phyloP scores from a whole-genome alignment of 2,888 invertebrate genomes.

The Drosophila kambysellisi region DNA sequence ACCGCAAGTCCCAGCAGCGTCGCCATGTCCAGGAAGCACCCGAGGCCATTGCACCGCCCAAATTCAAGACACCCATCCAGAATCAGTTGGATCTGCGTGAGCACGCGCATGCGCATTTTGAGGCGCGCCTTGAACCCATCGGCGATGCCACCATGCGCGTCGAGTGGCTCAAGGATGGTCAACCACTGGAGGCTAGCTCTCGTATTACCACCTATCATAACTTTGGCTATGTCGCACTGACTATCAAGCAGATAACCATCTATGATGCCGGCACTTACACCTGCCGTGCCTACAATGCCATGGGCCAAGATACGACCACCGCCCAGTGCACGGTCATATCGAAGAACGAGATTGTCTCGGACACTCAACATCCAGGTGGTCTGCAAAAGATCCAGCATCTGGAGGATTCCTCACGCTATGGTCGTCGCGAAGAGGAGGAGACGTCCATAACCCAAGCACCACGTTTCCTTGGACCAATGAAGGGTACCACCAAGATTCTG shows the following conservation, averaged over 20 bases:
- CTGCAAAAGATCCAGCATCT: conserved; percentile 95
- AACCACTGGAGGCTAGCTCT: conserved; percentile 95
- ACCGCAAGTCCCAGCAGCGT: conserved; percentile 91
- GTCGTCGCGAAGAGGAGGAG: conserved; percentile 90
- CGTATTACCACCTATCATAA: conserved; percentile 97
- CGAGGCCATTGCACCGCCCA: conserved; percentile 92
- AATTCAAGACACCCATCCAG: conserved; percentile 95
- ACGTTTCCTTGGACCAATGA: conserved; percentile 94
- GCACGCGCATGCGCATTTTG: conserved; percentile 97
- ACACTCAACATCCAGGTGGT: conserved; percentile 96
- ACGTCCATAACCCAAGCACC: conserved; percentile 92
- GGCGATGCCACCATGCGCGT: conserved; percentile 95
- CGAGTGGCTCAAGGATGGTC: conserved; percentile 97
- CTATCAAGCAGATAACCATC: conserved; percentile 95
- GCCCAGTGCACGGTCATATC: conserved; percentile 94
- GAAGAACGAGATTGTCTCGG: conserved; percentile 93
- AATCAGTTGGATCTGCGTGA: conserved; percentile 94
- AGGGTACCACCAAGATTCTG: conserved; percentile 96
- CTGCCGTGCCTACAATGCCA: conserved; percentile 93
- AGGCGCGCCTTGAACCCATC: conserved; percentile 96
- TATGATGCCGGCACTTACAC: conserved; percentile 96
- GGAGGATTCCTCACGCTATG: conserved; percentile 92
- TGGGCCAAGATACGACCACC: conserved; percentile 93
- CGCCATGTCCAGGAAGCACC: conserved; percentile 92
- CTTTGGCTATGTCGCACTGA: conserved; percentile 97